Evolutionary conservation across 2,888 invertebrate genomes (phyloP), one percentile per base, ranked within the genome.

Genomic region (Dasysyrphus albostriatus): DNA sequence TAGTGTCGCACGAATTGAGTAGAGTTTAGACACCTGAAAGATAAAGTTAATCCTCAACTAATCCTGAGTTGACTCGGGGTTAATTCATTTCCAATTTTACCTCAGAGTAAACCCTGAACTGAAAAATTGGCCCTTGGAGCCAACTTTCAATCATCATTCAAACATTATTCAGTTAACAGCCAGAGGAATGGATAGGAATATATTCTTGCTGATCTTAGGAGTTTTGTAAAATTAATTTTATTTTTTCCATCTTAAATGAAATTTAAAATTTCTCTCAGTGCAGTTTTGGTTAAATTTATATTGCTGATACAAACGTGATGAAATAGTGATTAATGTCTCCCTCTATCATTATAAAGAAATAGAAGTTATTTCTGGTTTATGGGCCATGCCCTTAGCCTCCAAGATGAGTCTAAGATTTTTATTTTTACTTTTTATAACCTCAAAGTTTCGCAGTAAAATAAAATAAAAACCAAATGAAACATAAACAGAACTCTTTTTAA

Each of bases 291-390:
- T 0, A 63, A 42, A 29, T 44, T n/a, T 44, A 42, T 44, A 44
- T 44, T 29, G 12, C 10, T 47, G 47, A 3, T 32, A 10, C n/a
- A n/a, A 16, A 16, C 42, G 47, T 34, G 47, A 67, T 67, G 49
- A 34, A 49, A 16, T 16, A 67, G 49, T 67, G 65, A 67, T 67
- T 67, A 67, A 67, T 67, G 65, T 49, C 32, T 67, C 16, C 14
- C 49, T 49, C n/a, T 7, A 12, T 49, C 16, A 32, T 49, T 49
- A 29, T 9, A 12, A 9, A 32, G 47, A 34, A 34, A 16, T 47
- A 7, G 47, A 32, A 65, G 32, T 44, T 49, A 8, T 67, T 49
- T 42, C 7, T 34, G n/a, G 24, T 34, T 34, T 67, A 49, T 19
- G 12, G 5, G 47, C 63, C 32, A 16, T 59, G 10, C 19, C 12